phyloP scores from a whole-genome alignment of 2,888 invertebrate genomes.

The Adelognathus sp. region DNA sequence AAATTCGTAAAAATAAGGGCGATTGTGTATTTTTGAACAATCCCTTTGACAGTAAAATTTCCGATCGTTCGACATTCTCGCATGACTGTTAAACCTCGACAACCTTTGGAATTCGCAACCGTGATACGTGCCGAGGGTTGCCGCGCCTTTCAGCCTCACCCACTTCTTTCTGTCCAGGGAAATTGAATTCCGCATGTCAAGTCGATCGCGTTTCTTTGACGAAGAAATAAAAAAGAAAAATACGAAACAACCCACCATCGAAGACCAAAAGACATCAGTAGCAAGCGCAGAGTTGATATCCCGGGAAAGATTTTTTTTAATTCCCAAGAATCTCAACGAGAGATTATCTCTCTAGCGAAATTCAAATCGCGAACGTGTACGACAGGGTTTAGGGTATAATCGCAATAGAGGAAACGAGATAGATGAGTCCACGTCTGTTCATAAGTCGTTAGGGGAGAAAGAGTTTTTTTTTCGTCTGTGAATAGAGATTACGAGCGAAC shows the following conservation, averaged over 20 bases:
- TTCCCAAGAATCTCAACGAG: neutral
- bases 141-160: neutral
- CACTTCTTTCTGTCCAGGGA: neutral
- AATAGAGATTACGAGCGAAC: neutral
- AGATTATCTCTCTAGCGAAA: conserved; percentile 5
- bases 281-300: conserved; percentile 17
- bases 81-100: neutral
- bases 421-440: conserved; percentile 6
- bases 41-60: neutral
- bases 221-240: neutral
- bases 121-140: neutral
- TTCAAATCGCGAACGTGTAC: conserved; percentile 15
- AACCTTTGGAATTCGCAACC: neutral
- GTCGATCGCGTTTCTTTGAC: neutral
- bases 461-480: neutral
- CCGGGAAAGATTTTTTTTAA: neutral
- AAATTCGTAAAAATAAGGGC: too few relatives aligned
- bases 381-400: conserved; percentile 40
- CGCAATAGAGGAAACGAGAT: neutral
- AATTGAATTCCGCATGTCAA: neutral
- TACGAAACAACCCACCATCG: too few relatives aligned
- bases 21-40: too few relatives aligned
- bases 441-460: neutral
- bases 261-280: neutral
- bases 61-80: neutral